Conservation (phyloP, 2,888 invertebrate genomes). For the Pogonocherus hispidulus region DNA sequence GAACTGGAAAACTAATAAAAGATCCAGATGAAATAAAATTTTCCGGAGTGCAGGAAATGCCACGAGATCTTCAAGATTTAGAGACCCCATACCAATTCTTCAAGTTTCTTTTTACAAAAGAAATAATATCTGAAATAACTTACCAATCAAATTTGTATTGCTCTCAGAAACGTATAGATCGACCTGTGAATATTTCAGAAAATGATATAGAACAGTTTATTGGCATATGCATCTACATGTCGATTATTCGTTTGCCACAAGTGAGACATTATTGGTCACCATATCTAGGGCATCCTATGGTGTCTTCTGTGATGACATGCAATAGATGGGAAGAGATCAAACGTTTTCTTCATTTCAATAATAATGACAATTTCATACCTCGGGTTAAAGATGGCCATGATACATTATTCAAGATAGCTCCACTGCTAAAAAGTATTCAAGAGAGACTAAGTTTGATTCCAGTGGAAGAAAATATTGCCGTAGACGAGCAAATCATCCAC, state of each 20-base stretch:
- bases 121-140: constrained; percentile 20
- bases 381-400: constrained; percentile 27
- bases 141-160: constrained; percentile 21
- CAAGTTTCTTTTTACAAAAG: constrained; percentile 10
- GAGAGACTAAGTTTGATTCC: constrained; percentile 23
- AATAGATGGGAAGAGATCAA: constrained; percentile 35
- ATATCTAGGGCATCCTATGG: constrained; percentile 13
- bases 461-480: constrained; percentile 29
- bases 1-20: constrained; percentile 16
- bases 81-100: constrained; percentile 18
- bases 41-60: constrained; percentile 4
- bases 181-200: constrained; percentile 6
- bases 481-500: constrained; percentile 33
- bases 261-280: constrained; percentile 29
- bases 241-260: constrained; percentile 21
- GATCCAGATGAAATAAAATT: constrained; percentile 17
- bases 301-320: constrained; percentile 29
- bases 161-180: constrained; percentile 8
- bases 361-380: constrained; percentile 27
- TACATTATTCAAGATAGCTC: constrained; percentile 31
- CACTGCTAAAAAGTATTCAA: constrained; percentile 11
- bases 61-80: not conserved
- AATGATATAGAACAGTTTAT: not conserved
- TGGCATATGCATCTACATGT: constrained; percentile 25
- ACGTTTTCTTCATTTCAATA: constrained; percentile 30